A percentile compares a stretch with the other conserved stretches of the same genome.
Conservation (phyloP, 2,113 vertebrate species). For the Hypocryptadius cinnamomeus region DNA sequence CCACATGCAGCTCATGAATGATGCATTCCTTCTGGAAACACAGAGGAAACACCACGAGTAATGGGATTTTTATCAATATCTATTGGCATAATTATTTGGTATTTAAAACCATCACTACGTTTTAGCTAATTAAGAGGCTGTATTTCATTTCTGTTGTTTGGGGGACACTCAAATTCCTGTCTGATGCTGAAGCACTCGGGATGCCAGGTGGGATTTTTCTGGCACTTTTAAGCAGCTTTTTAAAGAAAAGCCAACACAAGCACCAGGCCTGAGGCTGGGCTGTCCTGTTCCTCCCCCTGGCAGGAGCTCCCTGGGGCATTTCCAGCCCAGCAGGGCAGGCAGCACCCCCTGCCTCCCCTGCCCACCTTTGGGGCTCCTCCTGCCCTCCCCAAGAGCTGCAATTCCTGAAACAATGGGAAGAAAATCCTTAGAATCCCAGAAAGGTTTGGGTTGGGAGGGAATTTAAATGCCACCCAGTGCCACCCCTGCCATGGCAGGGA, state of each 20-base stretch:
- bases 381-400: not conserved
- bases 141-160: accelerated
- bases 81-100: not conserved
- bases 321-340: accelerated
- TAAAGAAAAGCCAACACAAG: not conserved
- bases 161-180: not conserved
- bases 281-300: not conserved
- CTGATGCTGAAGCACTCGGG: not conserved
- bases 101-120: not conserved
- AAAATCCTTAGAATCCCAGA: not conserved
- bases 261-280: not conserved
- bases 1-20: not conserved
- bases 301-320: not conserved
- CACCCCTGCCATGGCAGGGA: not conserved
- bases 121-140: not conserved
- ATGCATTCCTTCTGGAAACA: not conserved
- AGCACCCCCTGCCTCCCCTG: not conserved
- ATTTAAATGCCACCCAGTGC: accelerated
- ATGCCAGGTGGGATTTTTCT: not conserved
- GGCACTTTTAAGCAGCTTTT: not conserved
- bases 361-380: not conserved
- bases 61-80: not conserved
- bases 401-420: not conserved
- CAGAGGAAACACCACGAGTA: not conserved
- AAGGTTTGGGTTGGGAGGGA: not conserved